Evolutionary conservation across 2,113 vertebrate species (phyloP).

Genomic region (human (Homo sapiens)): GRCh38 chr7:95756501-95757000

Average conservation of each 20-base stretch:
- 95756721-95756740: neutral
- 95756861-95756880: neutral
- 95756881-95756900: neutral
- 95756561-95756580: neutral
- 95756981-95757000: too few relatives aligned
- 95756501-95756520: neutral
- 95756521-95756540: neutral
- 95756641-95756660: neutral
- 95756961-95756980: too few relatives aligned
- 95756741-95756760: neutral
- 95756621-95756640: neutral
- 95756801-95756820: neutral
- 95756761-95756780: neutral
- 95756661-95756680: neutral
- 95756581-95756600: neutral
- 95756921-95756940: slow-evolving; percentile 17
- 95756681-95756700: neutral
- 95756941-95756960: neutral
- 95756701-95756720: neutral
- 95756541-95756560: neutral
- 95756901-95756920: neutral
- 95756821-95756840: neutral
- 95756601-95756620: neutral
- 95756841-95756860: neutral
- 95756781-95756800: neutral